Base-by-base conservation (phyloP, 2,888 invertebrate species). In the Pocota personata region DNA sequence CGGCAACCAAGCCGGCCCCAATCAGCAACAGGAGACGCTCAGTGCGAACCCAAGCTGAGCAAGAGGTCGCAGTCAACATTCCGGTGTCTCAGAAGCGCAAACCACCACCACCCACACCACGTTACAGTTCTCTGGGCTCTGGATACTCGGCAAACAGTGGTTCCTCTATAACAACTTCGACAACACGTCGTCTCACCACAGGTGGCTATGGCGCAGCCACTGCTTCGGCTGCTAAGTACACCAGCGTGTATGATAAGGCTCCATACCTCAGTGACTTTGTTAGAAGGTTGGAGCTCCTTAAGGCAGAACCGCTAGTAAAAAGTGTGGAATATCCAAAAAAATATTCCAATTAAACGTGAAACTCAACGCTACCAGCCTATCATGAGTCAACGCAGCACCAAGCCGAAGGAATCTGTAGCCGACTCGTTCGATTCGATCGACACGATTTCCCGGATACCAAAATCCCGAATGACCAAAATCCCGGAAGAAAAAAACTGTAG, bases 201-300 rank as follows among this genome's bases (percentile, higher is more conserved):
- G 40, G 37, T 7, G 82, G 73, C 10, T 77, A 52, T 19, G 60
- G 79, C 8, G 43, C 64, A 12, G 3, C 80, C 3, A 4, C 24
- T 12, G 40, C 6, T 19, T 32, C 87, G 3, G 21, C 87, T 3
- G 30, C 83, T 2, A 67, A 83, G 73, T 80, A 72, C 8, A 43
- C 69, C 1, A 78, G 57, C 21, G 67, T 71, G 50, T 88, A 88
- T 12, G 78, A 78, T 67, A 86, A 83, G 0, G 87, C 88, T 67
- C 91, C 90, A 7, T 91, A 88, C 48, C 87, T 91, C 14, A 91
- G 91, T 75, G 88, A 90, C 3, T 91, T 92, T 66, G 90, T 92
- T 0, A 88, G 89, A 27, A 90, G 90, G 12, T 76, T 91, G 72
- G 90, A 91, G 0, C 89, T 88, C 1, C 69, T 91, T 19, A 88